A percentile compares a stretch with the other conserved stretches of the same genome.
phyloP scores from a whole-genome alignment of 2,888 invertebrate species.

The Drosophila demipolita region DNA sequence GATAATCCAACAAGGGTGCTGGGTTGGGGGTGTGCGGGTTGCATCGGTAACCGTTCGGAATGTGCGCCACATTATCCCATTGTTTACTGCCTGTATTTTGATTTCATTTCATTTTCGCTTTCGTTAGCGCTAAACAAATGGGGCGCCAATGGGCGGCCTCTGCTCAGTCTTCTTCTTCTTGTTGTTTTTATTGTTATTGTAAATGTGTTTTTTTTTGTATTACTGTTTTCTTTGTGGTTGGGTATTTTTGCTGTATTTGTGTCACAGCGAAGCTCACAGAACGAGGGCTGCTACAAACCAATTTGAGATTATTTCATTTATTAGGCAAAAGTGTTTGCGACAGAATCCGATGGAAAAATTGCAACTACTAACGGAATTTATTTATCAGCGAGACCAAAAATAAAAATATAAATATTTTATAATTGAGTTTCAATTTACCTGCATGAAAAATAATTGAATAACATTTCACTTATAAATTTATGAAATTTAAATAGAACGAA shows the following conservation, averaged over 20 bases:
- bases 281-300: slow-evolving; percentile 24
- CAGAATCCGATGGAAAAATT: background rate
- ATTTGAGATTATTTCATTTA: slow-evolving; percentile 39
- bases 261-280: slow-evolving; percentile 22
- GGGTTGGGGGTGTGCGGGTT: background rate
- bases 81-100: slow-evolving; percentile 66
- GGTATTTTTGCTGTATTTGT: slow-evolving; percentile 36
- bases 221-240: slow-evolving; percentile 6
- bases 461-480: background rate
- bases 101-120: slow-evolving; percentile 73
- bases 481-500: background rate
- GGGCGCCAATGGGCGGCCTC: slow-evolving; percentile 42
- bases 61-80: slow-evolving; percentile 48
- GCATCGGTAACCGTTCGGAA: background rate
- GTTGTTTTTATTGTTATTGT: slow-evolving; percentile 20
- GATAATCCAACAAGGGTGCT: slow-evolving; percentile 1
- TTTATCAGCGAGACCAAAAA: background rate
- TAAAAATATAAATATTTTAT: background rate
- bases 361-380: background rate
- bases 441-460: background rate
- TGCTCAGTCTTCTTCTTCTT: slow-evolving; percentile 6
- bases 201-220: slow-evolving; percentile 1
- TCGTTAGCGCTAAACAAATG: slow-evolving; percentile 64
- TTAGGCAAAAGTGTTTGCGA: slow-evolving; percentile 13
- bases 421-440: background rate